Base-by-base conservation (phyloP, 2,888 invertebrate species). In the Drosophila eohydei region DNA sequence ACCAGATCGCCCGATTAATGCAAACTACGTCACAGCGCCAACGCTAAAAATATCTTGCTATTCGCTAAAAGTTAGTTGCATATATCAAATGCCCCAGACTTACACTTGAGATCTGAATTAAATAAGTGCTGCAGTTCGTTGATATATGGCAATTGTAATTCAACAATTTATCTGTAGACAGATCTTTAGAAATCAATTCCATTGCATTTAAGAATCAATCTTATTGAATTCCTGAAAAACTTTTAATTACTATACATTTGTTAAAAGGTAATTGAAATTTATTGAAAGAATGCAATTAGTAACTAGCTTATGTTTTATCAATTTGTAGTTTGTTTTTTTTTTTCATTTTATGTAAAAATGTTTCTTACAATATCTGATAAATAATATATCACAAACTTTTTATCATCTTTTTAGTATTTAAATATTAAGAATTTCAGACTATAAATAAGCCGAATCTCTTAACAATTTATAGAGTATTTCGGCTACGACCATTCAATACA, bases 11-110 rank as follows among this genome's bases (percentile, higher is more conserved):
- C 32, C 58, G 48, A 61, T 70, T 60, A 67, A 51, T 63, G 46
- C 52, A 55, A 50, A 51, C 34, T 75, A 61, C 77, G 66, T 70
- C 71, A 70, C 11, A 74, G 43, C 43, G 57, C n/a, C 40, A 59
- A 55, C 40, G 41, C 62, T 40, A 36, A 38, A 57, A 43, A 26
- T 41, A 48, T 7, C 8, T 14, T 26, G 8, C 34, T 21, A 52
- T 63, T 40, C 36, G n/a, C 43, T 16, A 40, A 11, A n/a, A 32
- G 46, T 32, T 32, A 11, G 14, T 28, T 11, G 8, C 16, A 21
- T 32, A 26, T 32, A 40, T 34, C 7, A 14, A 34, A 43, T 30
- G n/a, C n/a, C 28, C 16, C 12, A 3, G 26, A 28, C 36, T 44
- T 12, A 21, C 21, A 21, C 21, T 40, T 14, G 36, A 2, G 9